Evolutionary conservation across 2,113 vertebrate species (phyloP).

Genomic region (Tachycineta bicolor): DNA sequence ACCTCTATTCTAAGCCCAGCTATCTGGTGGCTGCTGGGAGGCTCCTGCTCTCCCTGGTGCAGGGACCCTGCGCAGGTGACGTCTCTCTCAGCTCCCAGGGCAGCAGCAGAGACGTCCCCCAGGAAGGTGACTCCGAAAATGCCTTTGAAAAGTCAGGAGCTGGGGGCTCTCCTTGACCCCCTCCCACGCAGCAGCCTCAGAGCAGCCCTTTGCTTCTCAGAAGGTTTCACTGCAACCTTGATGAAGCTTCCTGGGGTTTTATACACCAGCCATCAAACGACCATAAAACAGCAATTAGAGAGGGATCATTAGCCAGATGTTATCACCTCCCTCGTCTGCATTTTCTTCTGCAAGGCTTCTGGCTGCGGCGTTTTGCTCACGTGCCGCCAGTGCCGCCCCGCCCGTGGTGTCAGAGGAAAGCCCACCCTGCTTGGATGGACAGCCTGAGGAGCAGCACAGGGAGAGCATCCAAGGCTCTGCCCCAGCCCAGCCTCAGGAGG

Average conservation of each 20-base stretch:
- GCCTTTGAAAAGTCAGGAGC: neutral
- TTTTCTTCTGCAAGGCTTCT: neutral
- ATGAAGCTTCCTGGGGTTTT: neutral
- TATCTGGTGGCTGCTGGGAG: neutral
- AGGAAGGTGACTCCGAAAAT: neutral
- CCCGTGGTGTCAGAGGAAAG: neutral
- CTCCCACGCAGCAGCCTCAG: neutral
- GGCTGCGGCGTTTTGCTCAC: neutral
- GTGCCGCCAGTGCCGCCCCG: neutral
- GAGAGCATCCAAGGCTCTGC: neutral
- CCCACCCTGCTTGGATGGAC: neutral
- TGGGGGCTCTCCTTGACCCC: neutral
- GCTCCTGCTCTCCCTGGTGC: neutral
- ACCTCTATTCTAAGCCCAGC: neutral
- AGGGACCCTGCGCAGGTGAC: rapidly evolving
- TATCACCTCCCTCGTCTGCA: neutral
- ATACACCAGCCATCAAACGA: neutral
- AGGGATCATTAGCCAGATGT: slow-evolving; percentile 17
- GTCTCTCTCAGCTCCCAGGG: neutral
- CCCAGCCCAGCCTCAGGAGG: neutral
- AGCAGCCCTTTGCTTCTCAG: neutral
- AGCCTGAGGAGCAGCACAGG: neutral
- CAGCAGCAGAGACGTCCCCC: neutral
- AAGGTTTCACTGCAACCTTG: neutral
- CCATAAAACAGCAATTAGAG: neutral